These are phyloP conservation scores for Iselma pallidipennis DNA, from an alignment of 2,888 invertebrate genomes.

Conservation along the genomic window DNA sequence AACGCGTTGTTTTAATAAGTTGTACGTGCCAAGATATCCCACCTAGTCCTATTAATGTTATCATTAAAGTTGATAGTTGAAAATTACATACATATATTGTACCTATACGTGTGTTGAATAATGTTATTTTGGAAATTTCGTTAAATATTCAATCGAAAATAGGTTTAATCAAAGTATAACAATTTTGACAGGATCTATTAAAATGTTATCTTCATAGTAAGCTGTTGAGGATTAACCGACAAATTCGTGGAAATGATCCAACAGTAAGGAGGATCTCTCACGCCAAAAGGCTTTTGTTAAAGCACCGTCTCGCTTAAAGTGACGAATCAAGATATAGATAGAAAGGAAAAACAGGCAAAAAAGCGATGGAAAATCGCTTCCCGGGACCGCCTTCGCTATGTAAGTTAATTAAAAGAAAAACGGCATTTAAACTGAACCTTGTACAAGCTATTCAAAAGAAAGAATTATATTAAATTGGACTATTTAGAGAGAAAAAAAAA, in stretches of 20 bases:
- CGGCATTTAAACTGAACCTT: not conserved
- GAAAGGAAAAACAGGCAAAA: not conserved
- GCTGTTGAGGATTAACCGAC: conserved; percentile 21
- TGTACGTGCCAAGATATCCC: conserved; percentile 13
- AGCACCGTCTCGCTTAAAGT: conserved; percentile 8
- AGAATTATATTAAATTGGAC: not conserved
- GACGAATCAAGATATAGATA: conserved; percentile 14
- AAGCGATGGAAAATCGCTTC: conserved; percentile 4
- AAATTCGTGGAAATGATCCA: conserved; percentile 19
- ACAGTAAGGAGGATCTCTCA: conserved; percentile 4
- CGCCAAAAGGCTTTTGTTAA: conserved; percentile 12
- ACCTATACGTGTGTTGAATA: conserved; percentile 1
- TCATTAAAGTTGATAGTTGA: conserved; percentile 1
- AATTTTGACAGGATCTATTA: conserved; percentile 19
- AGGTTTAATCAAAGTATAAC: conserved; percentile 2
- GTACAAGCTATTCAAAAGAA: not conserved
- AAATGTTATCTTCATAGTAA: conserved; percentile 21
- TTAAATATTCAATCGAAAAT: not conserved
- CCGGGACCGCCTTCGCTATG: not conserved
- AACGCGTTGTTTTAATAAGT: conserved; percentile 19
- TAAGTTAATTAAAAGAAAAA: not conserved
- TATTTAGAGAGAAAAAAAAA: not conserved
- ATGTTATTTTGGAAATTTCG: conserved; percentile 2
- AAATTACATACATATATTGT: not conserved
- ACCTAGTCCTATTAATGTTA: conserved; percentile 1